Percentiles rank a stretch among this genome's conserved stretches.
Evolutionary conservation across 2,113 vertebrate genomes (phyloP).

Genomic region (Brienomyrus longianalis): DNA sequence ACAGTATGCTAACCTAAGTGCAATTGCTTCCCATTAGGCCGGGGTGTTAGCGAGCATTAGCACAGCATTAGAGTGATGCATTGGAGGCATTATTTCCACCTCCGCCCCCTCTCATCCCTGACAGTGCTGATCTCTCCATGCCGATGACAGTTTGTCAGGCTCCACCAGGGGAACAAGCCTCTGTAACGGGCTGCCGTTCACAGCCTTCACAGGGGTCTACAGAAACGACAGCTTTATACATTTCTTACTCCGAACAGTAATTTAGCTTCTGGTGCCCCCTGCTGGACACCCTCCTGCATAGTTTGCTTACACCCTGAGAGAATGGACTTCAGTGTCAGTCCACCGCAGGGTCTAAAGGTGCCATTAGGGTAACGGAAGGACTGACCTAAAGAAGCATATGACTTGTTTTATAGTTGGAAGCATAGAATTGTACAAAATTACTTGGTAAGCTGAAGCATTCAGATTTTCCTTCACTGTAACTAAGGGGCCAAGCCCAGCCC

Average conservation of each 20-base stretch:
- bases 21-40: conserved; percentile 5
- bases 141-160: neutral
- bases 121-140: neutral
- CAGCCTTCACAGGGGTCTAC: neutral
- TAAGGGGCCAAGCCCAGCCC: neutral
- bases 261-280: conserved; percentile 12
- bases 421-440: neutral
- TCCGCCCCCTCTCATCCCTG: neutral
- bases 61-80: neutral
- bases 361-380: neutral
- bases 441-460: neutral
- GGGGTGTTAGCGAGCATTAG: neutral
- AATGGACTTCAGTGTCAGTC: neutral
- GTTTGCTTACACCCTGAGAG: neutral
- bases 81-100: neutral
- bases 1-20: neutral
- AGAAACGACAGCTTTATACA: neutral
- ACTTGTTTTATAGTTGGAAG: neutral
- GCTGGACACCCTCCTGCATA: neutral
- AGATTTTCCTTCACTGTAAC: neutral
- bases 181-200: neutral
- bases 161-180: neutral
- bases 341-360: neutral
- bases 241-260: neutral
- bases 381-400: neutral